Percentiles rank a stretch among this genome's conserved stretches.
Evolutionary conservation across 2,113 vertebrate species (phyloP).

Genomic region (Australoheros scitulus): DNA sequence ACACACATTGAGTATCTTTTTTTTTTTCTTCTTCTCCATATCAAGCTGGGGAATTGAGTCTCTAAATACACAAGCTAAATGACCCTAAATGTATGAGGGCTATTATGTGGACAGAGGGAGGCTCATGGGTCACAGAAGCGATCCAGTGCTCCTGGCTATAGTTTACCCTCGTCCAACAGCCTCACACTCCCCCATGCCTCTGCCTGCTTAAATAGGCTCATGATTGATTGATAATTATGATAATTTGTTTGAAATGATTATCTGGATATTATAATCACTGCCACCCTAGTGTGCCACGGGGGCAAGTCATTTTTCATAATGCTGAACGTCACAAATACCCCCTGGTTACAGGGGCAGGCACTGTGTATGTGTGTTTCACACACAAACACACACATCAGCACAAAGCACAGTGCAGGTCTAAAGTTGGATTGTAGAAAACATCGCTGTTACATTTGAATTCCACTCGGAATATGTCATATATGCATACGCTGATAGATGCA

Average conservation of each 20-base stretch:
- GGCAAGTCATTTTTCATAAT: conserved; percentile 79
- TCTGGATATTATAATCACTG: conserved; percentile 88
- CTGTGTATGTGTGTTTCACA: conserved; percentile 11
- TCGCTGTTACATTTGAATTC: background rate
- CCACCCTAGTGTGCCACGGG: conserved; percentile 72
- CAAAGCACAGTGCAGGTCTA: background rate
- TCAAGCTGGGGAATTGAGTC: conserved; percentile 71
- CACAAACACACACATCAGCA: background rate
- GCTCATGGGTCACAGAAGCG: conserved; percentile 88
- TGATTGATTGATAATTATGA: conserved; percentile 98
- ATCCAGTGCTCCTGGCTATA: conserved; percentile 69
- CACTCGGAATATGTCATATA: too few species aligned
- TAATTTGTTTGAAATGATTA: conserved; percentile 96
- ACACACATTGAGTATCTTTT: conserved; percentile 19
- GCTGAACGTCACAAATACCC: conserved; percentile 80
- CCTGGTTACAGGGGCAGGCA: conserved; percentile 70
- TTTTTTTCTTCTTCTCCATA: conserved; percentile 23
- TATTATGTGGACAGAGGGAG: conserved; percentile 84
- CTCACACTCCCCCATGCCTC: conserved; percentile 40
- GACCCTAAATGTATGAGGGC: conserved; percentile 87
- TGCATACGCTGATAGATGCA: background rate
- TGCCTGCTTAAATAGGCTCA: conserved; percentile 78
- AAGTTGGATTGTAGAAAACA: background rate
- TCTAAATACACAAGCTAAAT: conserved; percentile 75
- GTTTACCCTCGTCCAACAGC: conserved; percentile 74